These are phyloP conservation scores for Danio jaintianensis DNA, from an alignment of 2,797 vertebrate species.

Conservation along the genomic window DNA sequence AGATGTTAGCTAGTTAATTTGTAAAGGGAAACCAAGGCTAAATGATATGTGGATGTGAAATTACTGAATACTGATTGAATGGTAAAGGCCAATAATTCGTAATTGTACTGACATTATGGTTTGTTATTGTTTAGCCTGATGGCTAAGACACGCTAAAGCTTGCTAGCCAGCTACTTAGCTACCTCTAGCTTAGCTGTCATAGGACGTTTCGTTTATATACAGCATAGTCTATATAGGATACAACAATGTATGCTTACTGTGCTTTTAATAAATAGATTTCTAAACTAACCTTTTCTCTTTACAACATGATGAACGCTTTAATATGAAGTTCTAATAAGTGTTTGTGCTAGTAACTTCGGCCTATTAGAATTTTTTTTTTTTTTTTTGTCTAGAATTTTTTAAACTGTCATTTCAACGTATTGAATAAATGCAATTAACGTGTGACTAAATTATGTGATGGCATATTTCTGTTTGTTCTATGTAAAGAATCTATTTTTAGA, in stretches of 20 bases:
- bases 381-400: not conserved
- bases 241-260: not conserved
- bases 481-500: not conserved
- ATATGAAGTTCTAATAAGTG: not conserved
- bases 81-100: not conserved
- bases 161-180: slow-evolving; percentile 50
- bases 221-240: not conserved
- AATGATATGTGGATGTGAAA: not conserved
- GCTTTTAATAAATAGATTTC: not conserved
- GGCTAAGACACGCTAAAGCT: slow-evolving; percentile 67
- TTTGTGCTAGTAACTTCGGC: not conserved
- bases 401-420: not conserved
- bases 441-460: not conserved
- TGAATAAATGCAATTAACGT: too few species aligned
- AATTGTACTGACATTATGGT: slow-evolving; percentile 7
- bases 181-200: slow-evolving; percentile 31
- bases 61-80: not conserved
- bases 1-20: not conserved
- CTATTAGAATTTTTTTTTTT: too few species aligned
- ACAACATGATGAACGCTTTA: not conserved
- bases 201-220: not conserved
- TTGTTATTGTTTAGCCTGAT: slow-evolving; percentile 66
- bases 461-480: not conserved
- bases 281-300: not conserved
- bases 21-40: not conserved